phyloP scores from a whole-genome alignment of 2,113 vertebrate genomes.

The Engystomops pustulosus region DNA sequence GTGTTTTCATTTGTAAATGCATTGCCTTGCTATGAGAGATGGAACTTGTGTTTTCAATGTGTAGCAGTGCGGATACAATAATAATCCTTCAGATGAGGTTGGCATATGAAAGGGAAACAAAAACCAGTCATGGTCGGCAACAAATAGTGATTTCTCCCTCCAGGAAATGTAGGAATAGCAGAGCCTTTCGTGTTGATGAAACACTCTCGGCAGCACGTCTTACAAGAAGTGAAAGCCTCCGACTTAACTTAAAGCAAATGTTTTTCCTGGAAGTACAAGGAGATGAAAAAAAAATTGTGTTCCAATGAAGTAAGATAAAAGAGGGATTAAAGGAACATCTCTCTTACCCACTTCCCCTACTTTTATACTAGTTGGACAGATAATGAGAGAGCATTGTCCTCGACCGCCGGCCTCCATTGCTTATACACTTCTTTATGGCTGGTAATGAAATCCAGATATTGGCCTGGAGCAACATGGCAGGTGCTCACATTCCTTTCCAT shows the following conservation, averaged over 20 bases:
- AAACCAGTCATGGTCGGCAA: constrained; percentile 19
- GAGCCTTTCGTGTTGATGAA: constrained; percentile 28
- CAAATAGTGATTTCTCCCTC: constrained; percentile 35
- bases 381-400: constrained; percentile 24
- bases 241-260: constrained; percentile 37
- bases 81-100: constrained; percentile 28
- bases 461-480: constrained; percentile 6
- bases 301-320: constrained; percentile 19
- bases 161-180: constrained; percentile 31
- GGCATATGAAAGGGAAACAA: constrained; percentile 32
- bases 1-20: constrained; percentile 20
- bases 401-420: not conserved
- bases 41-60: constrained; percentile 41
- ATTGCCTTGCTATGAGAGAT: constrained; percentile 25
- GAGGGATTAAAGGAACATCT: not conserved
- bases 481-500: constrained; percentile 33
- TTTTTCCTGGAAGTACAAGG: constrained; percentile 19
- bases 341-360: constrained; percentile 2
- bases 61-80: constrained; percentile 14
- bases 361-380: constrained; percentile 14
- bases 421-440: not conserved
- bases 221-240: not conserved
- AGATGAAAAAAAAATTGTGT: not conserved
- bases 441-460: constrained; percentile 48
- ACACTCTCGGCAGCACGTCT: constrained; percentile 19